Evolutionary conservation across 2,888 invertebrate species (phyloP), one percentile per base, ranked within the genome.

Genomic region (Xanthia togata): DNA sequence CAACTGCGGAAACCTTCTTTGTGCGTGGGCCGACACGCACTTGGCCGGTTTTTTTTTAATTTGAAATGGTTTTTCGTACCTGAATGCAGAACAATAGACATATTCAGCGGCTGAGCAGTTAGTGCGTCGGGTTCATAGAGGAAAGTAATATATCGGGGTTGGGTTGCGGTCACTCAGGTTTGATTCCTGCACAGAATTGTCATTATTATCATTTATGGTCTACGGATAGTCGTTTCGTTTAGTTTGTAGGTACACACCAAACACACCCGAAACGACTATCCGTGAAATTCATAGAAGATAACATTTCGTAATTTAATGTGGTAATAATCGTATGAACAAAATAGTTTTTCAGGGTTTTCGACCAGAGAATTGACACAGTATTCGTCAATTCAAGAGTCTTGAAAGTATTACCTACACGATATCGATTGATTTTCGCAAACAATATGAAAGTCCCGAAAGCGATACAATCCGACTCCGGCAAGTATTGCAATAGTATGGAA

Each of bases 381-480:
- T 38, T 26, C 35, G 4, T 35, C 8, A 14, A n/a, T 23, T 12
- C 0, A 50, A 50, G 41, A 50, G 20, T 60, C 5, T 65, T 53
- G n/a, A 59, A 38, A 50, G 8, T 17, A n/a, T 11, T 23, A n/a
- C 44, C 11, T 26, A 31, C 53, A 47, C 17, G 6, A 35, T 35
- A 55, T 50, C 62, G 12, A 62, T 50, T 3, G 17, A 47, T 68
- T 60, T 65, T 74, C 50, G 44, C 53, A 57, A 59, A 75, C 83
- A 79, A 75, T 41, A 41, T 83, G 65, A n/a, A 41, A 75, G n/a
- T 67, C 70, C 8, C 12, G 44, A n/a, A 67, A 79, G 14, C 62
- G 26, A 72, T 84, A 38, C 14, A 26, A 38, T 14, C 2, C 47
- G 50, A 50, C 55, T 83, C 70, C 57, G 26, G n/a, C 8, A 44